A percentile compares a stretch with the other conserved stretches of the same genome.
Conservation (phyloP, 2,113 vertebrate genomes). For the Cottus gobio region DNA sequence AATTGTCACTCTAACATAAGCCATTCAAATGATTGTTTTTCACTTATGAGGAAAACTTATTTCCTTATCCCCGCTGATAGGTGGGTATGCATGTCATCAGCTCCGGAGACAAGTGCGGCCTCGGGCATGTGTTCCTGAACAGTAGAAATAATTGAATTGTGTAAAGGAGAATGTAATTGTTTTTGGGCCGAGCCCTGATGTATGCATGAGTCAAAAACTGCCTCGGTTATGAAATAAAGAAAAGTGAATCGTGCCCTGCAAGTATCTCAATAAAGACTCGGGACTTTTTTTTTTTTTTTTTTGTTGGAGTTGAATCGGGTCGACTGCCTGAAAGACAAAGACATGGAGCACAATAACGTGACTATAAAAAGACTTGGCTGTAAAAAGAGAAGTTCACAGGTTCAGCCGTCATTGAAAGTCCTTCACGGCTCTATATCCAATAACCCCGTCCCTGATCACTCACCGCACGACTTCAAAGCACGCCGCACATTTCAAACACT, state of each 20-base stretch:
- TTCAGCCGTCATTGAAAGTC: background rate
- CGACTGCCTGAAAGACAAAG: background rate
- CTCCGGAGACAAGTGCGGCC: slow-evolving; percentile 58
- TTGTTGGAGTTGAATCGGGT: background rate
- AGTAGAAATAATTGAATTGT: slow-evolving; percentile 75
- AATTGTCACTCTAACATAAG: slow-evolving; percentile 73
- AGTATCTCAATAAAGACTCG: slow-evolving; percentile 32
- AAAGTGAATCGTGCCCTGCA: slow-evolving; percentile 20
- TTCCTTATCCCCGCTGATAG: slow-evolving; percentile 49
- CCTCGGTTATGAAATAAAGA: slow-evolving; percentile 4
- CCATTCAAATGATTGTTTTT: slow-evolving; percentile 66
- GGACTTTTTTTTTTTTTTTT: no score
- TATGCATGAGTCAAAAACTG: slow-evolving; percentile 29
- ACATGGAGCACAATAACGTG: background rate
- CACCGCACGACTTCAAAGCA: background rate
- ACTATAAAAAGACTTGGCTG: background rate
- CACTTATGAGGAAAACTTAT: slow-evolving; percentile 50
- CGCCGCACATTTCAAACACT: background rate
- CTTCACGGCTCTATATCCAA: background rate
- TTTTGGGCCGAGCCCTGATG: slow-evolving; percentile 18
- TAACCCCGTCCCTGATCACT: background rate
- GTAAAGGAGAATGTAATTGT: slow-evolving; percentile 74
- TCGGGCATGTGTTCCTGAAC: slow-evolving; percentile 50
- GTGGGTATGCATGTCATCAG: slow-evolving; percentile 65
- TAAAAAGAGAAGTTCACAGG: background rate